phyloP scores from a whole-genome alignment of 2,113 vertebrate species.

The Henicopernis longicauda region DNA sequence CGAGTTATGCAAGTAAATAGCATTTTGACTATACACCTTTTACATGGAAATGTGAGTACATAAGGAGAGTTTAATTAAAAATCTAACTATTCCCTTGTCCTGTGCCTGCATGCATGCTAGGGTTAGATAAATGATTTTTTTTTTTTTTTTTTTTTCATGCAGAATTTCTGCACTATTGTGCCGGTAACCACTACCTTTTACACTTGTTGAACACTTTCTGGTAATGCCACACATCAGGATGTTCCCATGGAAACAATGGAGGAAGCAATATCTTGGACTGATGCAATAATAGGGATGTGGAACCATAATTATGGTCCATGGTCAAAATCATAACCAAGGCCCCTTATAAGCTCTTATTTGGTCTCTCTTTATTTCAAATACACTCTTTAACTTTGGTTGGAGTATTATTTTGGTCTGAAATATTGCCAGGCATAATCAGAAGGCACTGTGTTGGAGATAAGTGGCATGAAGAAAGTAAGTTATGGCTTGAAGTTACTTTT shows the following conservation, averaged over 20 bases:
- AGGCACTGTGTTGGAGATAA: not conserved
- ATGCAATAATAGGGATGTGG: not conserved
- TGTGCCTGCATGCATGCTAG: not conserved
- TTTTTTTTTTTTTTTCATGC: not conserved
- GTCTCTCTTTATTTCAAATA: not conserved
- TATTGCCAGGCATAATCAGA: not conserved
- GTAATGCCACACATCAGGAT: not conserved
- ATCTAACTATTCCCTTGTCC: not conserved
- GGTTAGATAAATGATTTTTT: not conserved
- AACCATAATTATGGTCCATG: not conserved
- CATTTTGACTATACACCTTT: conserved; percentile 28
- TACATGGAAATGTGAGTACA: not conserved
- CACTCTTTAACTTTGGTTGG: not conserved
- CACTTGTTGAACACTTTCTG: not conserved
- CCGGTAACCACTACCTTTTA: not conserved
- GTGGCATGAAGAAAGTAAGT: not conserved
- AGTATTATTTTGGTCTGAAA: not conserved
- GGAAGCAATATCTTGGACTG: not conserved
- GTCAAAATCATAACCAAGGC: not conserved
- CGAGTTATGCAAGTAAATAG: not conserved
- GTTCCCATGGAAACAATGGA: not conserved
- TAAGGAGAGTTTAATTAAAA: conserved; percentile 56
- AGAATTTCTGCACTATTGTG: not conserved
- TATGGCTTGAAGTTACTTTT: not conserved
- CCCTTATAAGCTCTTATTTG: not conserved